Evolutionary conservation across 2,113 vertebrate species (phyloP).

Genomic region (Camelus bactrianus): DNA sequence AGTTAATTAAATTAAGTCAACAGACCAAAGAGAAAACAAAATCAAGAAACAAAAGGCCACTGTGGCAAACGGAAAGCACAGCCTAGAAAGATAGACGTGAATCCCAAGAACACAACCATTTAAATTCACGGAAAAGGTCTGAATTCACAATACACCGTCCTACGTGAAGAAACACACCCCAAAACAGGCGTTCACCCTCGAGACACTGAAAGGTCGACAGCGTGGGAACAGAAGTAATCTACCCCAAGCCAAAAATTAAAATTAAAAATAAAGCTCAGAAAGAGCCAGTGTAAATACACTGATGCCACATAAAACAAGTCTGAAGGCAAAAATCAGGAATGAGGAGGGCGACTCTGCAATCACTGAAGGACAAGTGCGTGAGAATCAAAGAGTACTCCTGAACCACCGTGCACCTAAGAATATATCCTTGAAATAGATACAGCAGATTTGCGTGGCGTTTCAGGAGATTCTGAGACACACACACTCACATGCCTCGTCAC

Average conservation of each 20-base stretch:
- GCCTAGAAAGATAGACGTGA: neutral
- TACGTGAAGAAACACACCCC: accelerated
- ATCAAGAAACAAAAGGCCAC: neutral
- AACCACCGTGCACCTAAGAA: accelerated
- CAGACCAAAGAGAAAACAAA: neutral
- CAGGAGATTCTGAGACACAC: neutral
- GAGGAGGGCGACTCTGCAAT: too few species aligned
- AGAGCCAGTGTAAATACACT: accelerated
- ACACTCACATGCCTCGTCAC: accelerated
- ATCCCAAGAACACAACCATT: neutral
- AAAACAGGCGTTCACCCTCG: accelerated
- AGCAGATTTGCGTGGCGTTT: neutral
- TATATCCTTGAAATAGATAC: accelerated
- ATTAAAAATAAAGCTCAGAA: neutral
- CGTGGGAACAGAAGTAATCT: neutral
- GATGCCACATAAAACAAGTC: accelerated
- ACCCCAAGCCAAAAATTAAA: accelerated
- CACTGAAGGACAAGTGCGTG: accelerated
- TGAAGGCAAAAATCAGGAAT: neutral
- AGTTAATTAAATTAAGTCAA: neutral
- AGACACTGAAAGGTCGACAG: accelerated
- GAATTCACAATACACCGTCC: too few species aligned
- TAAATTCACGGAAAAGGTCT: accelerated
- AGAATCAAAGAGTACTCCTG: accelerated
- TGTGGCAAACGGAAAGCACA: accelerated